Evolutionary conservation across 2,113 vertebrate genomes (phyloP), one percentile per base, ranked within the genome.

Genomic region (Neolamprologus falcicula): DNA sequence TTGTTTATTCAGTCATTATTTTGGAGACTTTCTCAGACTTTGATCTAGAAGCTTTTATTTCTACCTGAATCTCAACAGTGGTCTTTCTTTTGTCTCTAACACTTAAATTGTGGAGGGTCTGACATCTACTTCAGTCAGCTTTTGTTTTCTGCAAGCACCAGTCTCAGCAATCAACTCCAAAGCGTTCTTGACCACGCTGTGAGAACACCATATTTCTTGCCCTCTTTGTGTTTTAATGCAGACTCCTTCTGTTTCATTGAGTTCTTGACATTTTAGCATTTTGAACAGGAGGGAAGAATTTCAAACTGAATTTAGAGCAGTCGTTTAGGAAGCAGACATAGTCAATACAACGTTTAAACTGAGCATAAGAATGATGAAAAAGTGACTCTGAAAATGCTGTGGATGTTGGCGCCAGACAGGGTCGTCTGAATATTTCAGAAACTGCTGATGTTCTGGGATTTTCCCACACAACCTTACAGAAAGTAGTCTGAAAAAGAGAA

Each of bases 321-420:
- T n/a, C 21, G 6, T 71, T 71, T 71, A 3, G n/a, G 37, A 24
- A 42, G 66, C 66, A 42, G 66, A 24, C 66, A 24, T 37, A 9
- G 7, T 71, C 12, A 42, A 42, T 13, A 0, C 2, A 9, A 16
- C 0, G 0, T 71, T 42, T 9, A 24, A 71, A 42, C 8, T 24
- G 7, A 71, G 37, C 66, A 42, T 42, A 14, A 71, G 35, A 42
- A 71, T 71, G 66, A 42, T 24, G 5, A 42, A 71, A 42, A 71
- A 42, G 37, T 42, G n/a, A 42, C 12, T 42, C 37, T 71, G 37
- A 71, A 42, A 14, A 40, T 71, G 35, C 11, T 24, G 31, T 71
- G 7, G 66, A 42, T 42, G n/a, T 16, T 26, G 37, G 37, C 13
- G 12, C 66, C 66, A 71, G 66, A 71, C 31, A 1, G 7, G 66